These are phyloP conservation scores for Adoxophyes honmai DNA, from an alignment of 1,140 invertebrate genomes.

Conservation along the genomic window DNA sequence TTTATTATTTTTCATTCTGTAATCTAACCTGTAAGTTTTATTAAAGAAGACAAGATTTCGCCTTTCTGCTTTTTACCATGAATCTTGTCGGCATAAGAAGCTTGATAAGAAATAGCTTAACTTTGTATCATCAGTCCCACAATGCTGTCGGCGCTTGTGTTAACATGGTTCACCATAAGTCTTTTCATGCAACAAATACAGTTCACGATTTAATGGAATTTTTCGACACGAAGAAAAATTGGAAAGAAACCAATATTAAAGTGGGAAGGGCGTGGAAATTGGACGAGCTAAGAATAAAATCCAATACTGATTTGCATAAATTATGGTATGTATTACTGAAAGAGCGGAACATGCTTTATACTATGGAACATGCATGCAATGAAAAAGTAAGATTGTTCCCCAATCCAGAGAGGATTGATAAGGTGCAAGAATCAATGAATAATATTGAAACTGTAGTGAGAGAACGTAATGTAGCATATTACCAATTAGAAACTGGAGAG, in stretches of 20 bases:
- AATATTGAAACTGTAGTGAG: constrained; percentile 94
- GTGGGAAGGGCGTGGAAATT: constrained; percentile 92
- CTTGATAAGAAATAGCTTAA: constrained; percentile 21
- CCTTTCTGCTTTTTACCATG: constrained; percentile 14
- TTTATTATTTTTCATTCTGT: too few relatives aligned
- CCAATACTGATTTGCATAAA: constrained; percentile 97
- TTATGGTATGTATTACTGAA: constrained; percentile 98
- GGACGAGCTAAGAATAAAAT: constrained; percentile 96
- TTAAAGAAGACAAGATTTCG: too few relatives aligned
- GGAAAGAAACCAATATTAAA: constrained; percentile 87
- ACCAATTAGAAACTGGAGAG: constrained; percentile 92
- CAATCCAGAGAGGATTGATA: constrained; percentile 96
- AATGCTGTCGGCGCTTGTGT: constrained; percentile 21
- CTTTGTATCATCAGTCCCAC: constrained; percentile 25
- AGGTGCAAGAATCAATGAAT: constrained; percentile 96
- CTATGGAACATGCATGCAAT: constrained; percentile 94
- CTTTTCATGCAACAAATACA: constrained; percentile 65
- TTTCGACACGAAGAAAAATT: constrained; percentile 94
- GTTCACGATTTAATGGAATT: constrained; percentile 88
- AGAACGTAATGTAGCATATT: constrained; percentile 95
- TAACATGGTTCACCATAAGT: constrained; percentile 18
- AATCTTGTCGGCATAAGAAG: constrained; percentile 23
- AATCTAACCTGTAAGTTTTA: neutral
- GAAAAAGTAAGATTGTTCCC: constrained; percentile 87
- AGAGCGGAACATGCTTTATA: constrained; percentile 97